These are phyloP conservation scores for Lagopus muta DNA, from an alignment of 2,113 vertebrate genomes.

Conservation along the genomic window DNA sequence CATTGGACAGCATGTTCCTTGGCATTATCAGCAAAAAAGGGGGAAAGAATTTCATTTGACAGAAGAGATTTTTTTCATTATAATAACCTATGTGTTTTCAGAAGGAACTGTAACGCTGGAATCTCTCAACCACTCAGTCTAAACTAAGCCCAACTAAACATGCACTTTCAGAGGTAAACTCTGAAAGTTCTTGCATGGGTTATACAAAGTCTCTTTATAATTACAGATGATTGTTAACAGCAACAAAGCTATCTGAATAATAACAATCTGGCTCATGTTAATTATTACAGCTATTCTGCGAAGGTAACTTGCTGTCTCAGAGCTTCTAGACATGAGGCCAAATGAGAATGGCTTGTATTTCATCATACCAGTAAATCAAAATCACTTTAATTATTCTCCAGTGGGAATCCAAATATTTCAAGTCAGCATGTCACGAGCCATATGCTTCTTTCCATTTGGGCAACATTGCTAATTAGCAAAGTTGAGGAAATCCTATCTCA, in stretches of 20 bases:
- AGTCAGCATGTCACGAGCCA: constrained; percentile 20
- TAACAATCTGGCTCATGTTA: constrained; percentile 37
- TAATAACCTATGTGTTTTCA: background rate
- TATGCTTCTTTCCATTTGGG: constrained; percentile 7
- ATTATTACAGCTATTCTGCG: constrained; percentile 41
- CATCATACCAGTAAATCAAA: constrained; percentile 40
- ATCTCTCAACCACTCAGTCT: background rate
- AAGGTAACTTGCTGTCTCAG: background rate
- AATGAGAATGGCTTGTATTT: background rate
- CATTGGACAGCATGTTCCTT: background rate
- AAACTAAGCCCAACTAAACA: background rate
- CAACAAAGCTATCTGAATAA: constrained; percentile 29
- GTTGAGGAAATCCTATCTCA: background rate
- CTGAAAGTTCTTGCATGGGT: background rate
- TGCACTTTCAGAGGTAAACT: background rate
- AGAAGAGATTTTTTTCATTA: background rate
- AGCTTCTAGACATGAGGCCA: background rate
- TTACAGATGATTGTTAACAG: constrained; percentile 8
- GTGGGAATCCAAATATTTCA: constrained; percentile 38
- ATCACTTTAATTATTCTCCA: constrained; percentile 54
- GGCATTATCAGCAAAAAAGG: background rate
- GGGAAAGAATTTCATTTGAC: background rate
- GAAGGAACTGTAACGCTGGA: background rate
- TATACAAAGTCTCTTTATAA: constrained; percentile 43
- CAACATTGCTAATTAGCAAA: constrained; percentile 11